phyloP scores from a whole-genome alignment of 2,888 invertebrate genomes.

The Hanleya hanleyi region DNA sequence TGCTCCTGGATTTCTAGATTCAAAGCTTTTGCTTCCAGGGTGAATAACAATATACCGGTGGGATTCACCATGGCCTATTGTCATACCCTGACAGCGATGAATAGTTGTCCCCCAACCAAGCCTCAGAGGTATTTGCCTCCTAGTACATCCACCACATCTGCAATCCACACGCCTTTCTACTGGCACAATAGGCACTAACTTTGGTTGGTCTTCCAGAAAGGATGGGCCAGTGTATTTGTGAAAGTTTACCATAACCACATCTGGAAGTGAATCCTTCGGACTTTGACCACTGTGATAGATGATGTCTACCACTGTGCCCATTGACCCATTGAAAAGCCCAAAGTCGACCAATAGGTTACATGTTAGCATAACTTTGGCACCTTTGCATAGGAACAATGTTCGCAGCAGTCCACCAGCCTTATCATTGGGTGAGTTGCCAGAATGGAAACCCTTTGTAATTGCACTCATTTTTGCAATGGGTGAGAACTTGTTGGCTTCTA shows the following conservation, averaged over 20 bases:
- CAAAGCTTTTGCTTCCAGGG: slow-evolving; percentile 34
- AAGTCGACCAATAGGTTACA: slow-evolving; percentile 31
- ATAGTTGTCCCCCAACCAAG: slow-evolving; percentile 44
- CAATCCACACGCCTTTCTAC: slow-evolving; percentile 37
- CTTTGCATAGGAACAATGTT: slow-evolving; percentile 26
- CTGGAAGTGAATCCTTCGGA: slow-evolving; percentile 29
- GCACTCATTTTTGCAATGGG: slow-evolving; percentile 34
- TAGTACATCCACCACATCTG: slow-evolving; percentile 28
- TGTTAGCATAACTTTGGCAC: slow-evolving; percentile 38
- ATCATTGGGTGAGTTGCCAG: slow-evolving; percentile 22
- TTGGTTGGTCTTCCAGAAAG: slow-evolving; percentile 25
- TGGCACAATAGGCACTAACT: slow-evolving; percentile 43
- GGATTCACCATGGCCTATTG: slow-evolving; percentile 37
- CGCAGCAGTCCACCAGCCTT: slow-evolving; percentile 25
- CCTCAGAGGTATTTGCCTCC: slow-evolving; percentile 36
- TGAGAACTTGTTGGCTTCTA: slow-evolving; percentile 13
- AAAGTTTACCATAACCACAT: slow-evolving; percentile 43
- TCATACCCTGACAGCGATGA: slow-evolving; percentile 47
- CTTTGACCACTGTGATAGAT: slow-evolving; percentile 29
- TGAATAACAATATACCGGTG: slow-evolving; percentile 41
- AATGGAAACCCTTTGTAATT: slow-evolving; percentile 24
- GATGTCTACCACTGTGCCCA: slow-evolving; percentile 34
- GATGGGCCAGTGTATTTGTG: slow-evolving; percentile 40
- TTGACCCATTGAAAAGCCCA: slow-evolving; percentile 41
- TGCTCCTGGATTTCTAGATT: slow-evolving; percentile 37